These are phyloP conservation scores for Scarus forsteni DNA, from an alignment of 2,797 vertebrate species.

Conservation along the genomic window DNA sequence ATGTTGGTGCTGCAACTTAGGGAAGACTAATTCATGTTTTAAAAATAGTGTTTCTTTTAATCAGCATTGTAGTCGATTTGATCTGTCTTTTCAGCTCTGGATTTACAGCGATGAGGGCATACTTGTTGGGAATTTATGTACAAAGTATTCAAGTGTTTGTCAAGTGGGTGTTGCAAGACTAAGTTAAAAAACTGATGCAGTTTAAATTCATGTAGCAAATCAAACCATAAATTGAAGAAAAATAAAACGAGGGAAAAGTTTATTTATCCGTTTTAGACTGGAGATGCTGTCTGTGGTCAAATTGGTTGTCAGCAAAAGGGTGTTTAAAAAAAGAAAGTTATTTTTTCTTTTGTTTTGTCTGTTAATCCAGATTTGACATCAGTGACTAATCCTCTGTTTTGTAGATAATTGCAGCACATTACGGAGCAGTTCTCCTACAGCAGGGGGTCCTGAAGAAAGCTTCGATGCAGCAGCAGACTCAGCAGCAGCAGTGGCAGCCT, in stretches of 20 bases:
- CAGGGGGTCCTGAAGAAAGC: slow-evolving; percentile 86
- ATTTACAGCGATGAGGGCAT: not conserved
- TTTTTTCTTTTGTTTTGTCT: not conserved
- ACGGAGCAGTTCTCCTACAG: slow-evolving; percentile 79
- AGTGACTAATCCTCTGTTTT: not conserved
- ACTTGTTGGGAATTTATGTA: not conserved
- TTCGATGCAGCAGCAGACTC: slow-evolving; percentile 58
- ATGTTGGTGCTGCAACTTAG: too few species aligned
- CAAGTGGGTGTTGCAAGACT: too few species aligned
- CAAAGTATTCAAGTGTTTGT: not conserved
- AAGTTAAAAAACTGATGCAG: too few species aligned
- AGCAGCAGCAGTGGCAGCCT: slow-evolving; percentile 47
- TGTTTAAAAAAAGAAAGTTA: not conserved
- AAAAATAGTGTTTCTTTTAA: not conserved
- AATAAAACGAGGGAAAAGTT: not conserved
- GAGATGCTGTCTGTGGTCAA: not conserved
- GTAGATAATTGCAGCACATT: slow-evolving; percentile 84
- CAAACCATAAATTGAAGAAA: too few species aligned
- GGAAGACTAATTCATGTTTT: not conserved
- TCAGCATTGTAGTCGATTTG: too few species aligned
- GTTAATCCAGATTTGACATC: not conserved
- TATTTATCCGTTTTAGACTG: not conserved
- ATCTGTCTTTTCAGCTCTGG: not conserved
- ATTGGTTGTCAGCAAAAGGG: too few species aligned
- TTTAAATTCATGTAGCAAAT: too few species aligned